phyloP scores from a whole-genome alignment of 2,888 invertebrate species.

The Dicranocentrus wangi region DNA sequence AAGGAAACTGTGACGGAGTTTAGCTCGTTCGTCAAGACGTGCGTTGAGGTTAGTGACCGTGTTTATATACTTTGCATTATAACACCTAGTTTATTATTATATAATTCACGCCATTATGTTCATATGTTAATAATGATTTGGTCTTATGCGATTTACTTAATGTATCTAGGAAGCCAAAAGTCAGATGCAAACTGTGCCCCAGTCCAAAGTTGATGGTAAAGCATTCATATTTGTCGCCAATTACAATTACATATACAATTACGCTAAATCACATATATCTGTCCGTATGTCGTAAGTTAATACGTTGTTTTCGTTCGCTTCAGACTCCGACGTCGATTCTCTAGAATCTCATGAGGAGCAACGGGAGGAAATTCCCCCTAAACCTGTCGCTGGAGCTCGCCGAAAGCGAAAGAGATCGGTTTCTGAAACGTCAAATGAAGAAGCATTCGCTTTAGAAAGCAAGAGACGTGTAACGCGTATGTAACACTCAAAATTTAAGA shows the following conservation, averaged over 20 bases:
- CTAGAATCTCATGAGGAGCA: constrained; percentile 46
- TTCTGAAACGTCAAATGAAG: constrained; percentile 45
- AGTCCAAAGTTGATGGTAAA: no score
- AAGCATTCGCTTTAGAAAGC: constrained; percentile 35
- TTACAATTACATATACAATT: no score
- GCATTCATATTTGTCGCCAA: no score
- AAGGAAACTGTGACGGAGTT: neutral
- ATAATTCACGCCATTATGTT: no score
- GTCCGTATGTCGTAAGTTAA: no score
- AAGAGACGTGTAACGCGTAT: constrained; percentile 50
- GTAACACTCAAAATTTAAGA: neutral
- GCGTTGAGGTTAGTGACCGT: constrained; percentile 26
- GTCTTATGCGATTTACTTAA: no score
- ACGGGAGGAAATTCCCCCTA: constrained; percentile 19
- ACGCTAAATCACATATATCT: no score
- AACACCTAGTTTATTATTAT: neutral
- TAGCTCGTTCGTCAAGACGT: neutral
- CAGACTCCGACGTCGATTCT: constrained; percentile 53
- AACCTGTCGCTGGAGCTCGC: neutral
- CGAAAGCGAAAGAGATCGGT: constrained; percentile 47
- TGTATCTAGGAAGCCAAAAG: no score
- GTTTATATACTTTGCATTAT: neutral
- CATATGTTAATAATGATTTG: no score
- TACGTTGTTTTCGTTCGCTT: no score
- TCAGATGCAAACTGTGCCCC: no score